Conservation (phyloP, 1,140 invertebrate species). For the Drosophila saltans region DNA sequence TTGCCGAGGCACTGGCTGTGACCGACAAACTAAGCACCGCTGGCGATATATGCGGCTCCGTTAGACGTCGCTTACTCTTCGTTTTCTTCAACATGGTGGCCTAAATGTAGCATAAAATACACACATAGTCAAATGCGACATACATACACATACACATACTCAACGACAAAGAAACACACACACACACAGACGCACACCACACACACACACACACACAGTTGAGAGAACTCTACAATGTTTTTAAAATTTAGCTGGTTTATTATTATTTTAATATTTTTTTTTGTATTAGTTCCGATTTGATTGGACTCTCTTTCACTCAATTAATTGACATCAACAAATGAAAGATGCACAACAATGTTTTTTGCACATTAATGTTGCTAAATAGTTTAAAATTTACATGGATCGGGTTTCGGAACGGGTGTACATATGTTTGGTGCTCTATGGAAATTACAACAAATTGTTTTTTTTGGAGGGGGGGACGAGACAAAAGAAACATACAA, state of each 20-base stretch:
- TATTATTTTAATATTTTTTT: constrained; percentile 5
- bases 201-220: constrained; percentile 28
- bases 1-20: constrained; percentile 32
- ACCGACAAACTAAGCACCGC: constrained; percentile 81
- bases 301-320: constrained; percentile 20
- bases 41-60: constrained; percentile 91
- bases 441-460: constrained; percentile 51
- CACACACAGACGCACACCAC: constrained; percentile 65
- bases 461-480: constrained; percentile 3
- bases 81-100: constrained; percentile 91
- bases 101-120: constrained; percentile 83
- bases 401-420: constrained; percentile 24
- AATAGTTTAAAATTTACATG: constrained; percentile 45
- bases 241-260: constrained; percentile 20
- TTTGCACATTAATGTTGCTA: constrained; percentile 29
- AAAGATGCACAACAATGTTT: constrained; percentile 51
- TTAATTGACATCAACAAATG: constrained; percentile 45
- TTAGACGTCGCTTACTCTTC: constrained; percentile 96
- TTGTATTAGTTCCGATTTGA: background rate
- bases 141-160: constrained; percentile 50
- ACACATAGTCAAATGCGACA: constrained; percentile 77
- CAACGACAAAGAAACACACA: constrained; percentile 30
- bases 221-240: constrained; percentile 34
- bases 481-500: constrained; percentile 52
- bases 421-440: constrained; percentile 54